Conservation (phyloP, 2,888 invertebrate species). For the Aporophyla lueneburgensis region DNA sequence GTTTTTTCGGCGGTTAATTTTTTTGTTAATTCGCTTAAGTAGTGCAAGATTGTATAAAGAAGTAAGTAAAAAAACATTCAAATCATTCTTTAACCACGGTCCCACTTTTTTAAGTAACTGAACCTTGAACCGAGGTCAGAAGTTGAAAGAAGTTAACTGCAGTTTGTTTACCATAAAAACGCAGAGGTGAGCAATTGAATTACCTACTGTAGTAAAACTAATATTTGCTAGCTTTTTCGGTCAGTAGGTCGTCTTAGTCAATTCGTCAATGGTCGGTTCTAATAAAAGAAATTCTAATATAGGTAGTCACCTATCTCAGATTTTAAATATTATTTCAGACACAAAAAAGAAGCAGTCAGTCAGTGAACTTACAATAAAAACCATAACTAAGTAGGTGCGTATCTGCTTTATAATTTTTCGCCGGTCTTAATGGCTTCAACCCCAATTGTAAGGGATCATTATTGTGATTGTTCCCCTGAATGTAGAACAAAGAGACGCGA, state of each 20-base stretch:
- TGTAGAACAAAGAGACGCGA: constrained; percentile 48
- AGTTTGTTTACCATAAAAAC: background rate
- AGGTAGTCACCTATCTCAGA: background rate
- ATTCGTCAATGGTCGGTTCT: background rate
- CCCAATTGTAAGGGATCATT: constrained; percentile 58
- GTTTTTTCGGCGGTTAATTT: too few species aligned
- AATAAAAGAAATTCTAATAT: background rate
- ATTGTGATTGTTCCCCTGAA: constrained; percentile 46
- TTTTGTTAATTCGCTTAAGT: too few species aligned
- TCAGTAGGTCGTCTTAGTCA: too few species aligned
- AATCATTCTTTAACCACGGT: background rate
- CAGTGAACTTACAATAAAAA: constrained; percentile 24
- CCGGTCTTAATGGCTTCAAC: constrained; percentile 43
- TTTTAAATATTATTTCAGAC: background rate
- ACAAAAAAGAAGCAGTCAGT: constrained; percentile 19
- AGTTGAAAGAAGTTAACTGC: background rate
- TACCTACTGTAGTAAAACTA: background rate
- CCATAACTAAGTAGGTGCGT: background rate
- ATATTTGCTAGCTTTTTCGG: background rate
- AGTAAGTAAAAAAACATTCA: background rate
- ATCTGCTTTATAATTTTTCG: constrained; percentile 24
- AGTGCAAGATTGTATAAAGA: background rate
- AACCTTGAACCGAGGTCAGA: background rate
- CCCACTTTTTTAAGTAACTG: background rate
- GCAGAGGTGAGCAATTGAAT: background rate